Base-by-base conservation (phyloP, 2,888 invertebrate genomes). In the Lepidochrysops patricia region DNA sequence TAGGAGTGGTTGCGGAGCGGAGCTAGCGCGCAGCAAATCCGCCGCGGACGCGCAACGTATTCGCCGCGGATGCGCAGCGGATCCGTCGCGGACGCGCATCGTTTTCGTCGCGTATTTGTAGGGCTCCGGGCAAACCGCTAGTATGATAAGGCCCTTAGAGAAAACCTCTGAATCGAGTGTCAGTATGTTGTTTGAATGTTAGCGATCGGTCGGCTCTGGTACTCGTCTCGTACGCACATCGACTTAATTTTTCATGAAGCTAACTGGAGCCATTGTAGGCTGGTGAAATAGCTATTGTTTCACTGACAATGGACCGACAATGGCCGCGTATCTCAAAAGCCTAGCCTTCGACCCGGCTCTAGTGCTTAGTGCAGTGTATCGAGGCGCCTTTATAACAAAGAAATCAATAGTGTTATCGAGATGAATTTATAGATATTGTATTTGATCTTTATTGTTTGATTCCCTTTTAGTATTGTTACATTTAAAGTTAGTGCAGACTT, bases 161-260 rank as follows among this genome's bases (percentile, higher is more conserved):
- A 15, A 19, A 15, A 54, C 54, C 32, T 54, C 32, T 32, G 32
- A 54, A 19, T 54, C 32, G 32, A n/a, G n/a, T n/a, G n/a, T n/a
- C n/a, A n/a, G n/a, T n/a, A n/a, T n/a, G n/a, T n/a, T n/a, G n/a
- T n/a, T n/a, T n/a, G n/a, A n/a, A n/a, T n/a, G 12, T 52, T 7
- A 32, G 12, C 3, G 6, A 9, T n/a, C 35, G 6, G 67, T 54
- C 15, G 48, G 54, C 60, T 60, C 61, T 62, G 66, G 68, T 68
- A 67, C 62, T 60, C 65, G 67, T 74, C 70, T 72, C 67, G 69
- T 69, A 76, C 75, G 77, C 75, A 77, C 72, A 72, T 71, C 70
- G 67, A 73, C 75, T 80, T 76, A 80, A 80, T 80, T 82, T 83
- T 82, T 82, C 79, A 78, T 74, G 68, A 72, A 75, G 75, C 76